Percentiles rank a stretch among this genome's conserved stretches.
Conservation (phyloP, 2,113 vertebrate species). For the Miniopterus natalensis region DNA sequence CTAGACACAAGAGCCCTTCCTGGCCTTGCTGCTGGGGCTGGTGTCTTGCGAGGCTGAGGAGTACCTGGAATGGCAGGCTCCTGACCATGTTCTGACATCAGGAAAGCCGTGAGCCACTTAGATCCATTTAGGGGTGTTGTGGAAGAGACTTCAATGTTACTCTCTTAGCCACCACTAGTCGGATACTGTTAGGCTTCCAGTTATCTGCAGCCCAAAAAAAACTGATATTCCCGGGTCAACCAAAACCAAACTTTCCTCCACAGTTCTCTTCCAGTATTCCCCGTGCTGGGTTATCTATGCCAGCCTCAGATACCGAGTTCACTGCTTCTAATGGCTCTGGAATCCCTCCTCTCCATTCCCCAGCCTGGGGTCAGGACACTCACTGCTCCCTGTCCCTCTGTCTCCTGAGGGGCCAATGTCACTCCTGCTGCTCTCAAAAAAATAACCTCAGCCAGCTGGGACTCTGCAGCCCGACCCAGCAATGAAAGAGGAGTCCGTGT, state of each 20-base stretch:
- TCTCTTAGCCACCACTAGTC: background rate
- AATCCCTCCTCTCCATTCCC: background rate
- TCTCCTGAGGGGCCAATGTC: background rate
- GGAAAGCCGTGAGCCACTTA: background rate
- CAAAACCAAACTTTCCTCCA: background rate
- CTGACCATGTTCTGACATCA: background rate
- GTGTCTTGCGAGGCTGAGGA: background rate
- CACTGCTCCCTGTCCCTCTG: background rate
- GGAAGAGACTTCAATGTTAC: background rate
- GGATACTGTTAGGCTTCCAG: background rate
- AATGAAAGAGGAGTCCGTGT: background rate
- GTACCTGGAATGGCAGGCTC: background rate
- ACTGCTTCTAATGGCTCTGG: background rate
- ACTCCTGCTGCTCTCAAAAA: background rate
- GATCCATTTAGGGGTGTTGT: fast-evolving
- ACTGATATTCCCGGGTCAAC: background rate
- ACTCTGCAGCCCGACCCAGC: no score
- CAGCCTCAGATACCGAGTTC: background rate
- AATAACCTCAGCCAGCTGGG: background rate
- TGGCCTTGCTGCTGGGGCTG: background rate
- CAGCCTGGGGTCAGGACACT: background rate
- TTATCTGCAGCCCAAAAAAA: background rate
- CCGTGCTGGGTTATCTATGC: background rate
- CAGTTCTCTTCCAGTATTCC: background rate
- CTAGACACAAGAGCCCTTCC: no score